phyloP scores from a whole-genome alignment of 1,140 invertebrate species.

The Chironomus tepperi region DNA sequence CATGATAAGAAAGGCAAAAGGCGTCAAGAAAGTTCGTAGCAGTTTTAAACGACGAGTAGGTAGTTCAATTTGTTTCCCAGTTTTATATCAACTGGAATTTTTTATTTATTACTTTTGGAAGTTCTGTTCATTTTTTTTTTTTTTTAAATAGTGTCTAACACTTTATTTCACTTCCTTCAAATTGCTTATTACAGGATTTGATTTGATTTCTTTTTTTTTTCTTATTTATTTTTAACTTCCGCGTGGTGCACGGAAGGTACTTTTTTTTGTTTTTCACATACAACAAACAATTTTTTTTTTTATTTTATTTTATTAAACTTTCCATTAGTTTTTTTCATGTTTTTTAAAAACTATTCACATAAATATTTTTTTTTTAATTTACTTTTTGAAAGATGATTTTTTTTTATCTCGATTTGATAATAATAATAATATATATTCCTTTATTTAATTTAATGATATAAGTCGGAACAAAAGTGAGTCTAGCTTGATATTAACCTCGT shows the following conservation, averaged over 20 bases:
- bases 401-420: too few species aligned
- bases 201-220: not conserved
- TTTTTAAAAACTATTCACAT: constrained; percentile 20
- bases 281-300: not conserved
- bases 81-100: not conserved
- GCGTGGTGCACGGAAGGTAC: too few species aligned
- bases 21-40: constrained; percentile 11
- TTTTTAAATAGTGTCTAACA: not conserved
- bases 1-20: constrained; percentile 1
- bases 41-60: not conserved
- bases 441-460: too few species aligned
- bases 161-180: not conserved
- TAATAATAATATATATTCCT: too few species aligned
- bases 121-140: not conserved
- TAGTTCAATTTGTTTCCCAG: not conserved
- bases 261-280: too few species aligned
- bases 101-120: not conserved
- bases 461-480: too few species aligned
- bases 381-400: constrained; percentile 16
- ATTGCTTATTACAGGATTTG: not conserved
- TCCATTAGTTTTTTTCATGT: not conserved
- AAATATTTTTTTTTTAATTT: constrained; percentile 4
- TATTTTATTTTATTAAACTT: not conserved
- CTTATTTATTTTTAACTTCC: not conserved
- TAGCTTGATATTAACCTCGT: too few species aligned